A percentile compares a stretch with the other conserved stretches of the same genome.
Evolutionary conservation across 2,888 invertebrate species (phyloP).

Genomic region (Cerastis leucographa): DNA sequence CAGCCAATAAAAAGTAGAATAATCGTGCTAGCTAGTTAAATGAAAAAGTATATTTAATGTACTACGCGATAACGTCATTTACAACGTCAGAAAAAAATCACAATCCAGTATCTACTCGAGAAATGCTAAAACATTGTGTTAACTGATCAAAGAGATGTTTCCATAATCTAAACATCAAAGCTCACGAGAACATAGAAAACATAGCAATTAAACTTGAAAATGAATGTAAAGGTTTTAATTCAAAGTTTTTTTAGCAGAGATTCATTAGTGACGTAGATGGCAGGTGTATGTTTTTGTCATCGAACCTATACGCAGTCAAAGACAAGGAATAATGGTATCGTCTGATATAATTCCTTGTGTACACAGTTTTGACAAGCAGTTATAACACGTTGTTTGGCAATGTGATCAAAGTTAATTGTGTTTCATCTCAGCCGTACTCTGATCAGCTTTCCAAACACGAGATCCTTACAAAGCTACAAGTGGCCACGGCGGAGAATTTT

Average conservation of each 20-base stretch:
- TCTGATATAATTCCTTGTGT: slow-evolving; percentile 45
- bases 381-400: slow-evolving; percentile 66
- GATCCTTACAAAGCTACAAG: slow-evolving; percentile 39
- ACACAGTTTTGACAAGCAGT: slow-evolving; percentile 64
- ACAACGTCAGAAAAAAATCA: slow-evolving; percentile 52
- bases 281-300: slow-evolving; percentile 1
- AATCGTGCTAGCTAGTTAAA: slow-evolving; percentile 14
- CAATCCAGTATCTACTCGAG: slow-evolving; percentile 33
- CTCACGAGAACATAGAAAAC: slow-evolving; percentile 8
- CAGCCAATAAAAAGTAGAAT: slow-evolving; percentile 28
- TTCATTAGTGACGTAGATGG: slow-evolving; percentile 8
- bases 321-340: slow-evolving; percentile 41
- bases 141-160: slow-evolving; percentile 67
- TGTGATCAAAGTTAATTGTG: slow-evolving; percentile 68
- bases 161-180: slow-evolving; percentile 55
- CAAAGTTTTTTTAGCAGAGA: not conserved
- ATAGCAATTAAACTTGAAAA: slow-evolving; percentile 21
- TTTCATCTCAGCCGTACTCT: slow-evolving; percentile 56
- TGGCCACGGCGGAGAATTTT: slow-evolving; percentile 13
- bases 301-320: slow-evolving; percentile 5
- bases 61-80: slow-evolving; percentile 49
- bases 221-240: slow-evolving; percentile 8
- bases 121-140: slow-evolving; percentile 56
- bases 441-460: slow-evolving; percentile 63
- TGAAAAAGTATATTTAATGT: slow-evolving; percentile 24